Conservation (phyloP, 2,888 invertebrate species). For the Drosophila multiciliata region DNA sequence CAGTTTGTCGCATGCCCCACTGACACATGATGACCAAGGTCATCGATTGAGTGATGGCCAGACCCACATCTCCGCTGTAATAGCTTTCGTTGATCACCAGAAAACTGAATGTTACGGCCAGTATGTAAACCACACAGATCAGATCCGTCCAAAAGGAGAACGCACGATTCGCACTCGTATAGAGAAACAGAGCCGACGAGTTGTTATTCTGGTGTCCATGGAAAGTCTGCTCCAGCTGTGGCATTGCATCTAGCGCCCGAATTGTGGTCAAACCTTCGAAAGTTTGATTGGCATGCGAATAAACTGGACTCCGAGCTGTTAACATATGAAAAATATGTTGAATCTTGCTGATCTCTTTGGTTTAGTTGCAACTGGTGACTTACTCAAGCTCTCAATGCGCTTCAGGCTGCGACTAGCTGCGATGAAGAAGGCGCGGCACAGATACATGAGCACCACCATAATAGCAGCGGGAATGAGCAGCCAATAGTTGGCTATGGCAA, state of each 20-base stretch:
- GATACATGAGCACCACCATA: constrained; percentile 86
- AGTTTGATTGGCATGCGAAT: constrained; percentile 90
- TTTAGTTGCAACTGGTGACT: constrained; percentile 87
- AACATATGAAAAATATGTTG: constrained; percentile 86
- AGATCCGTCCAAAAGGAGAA: constrained; percentile 97
- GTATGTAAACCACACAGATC: constrained; percentile 94
- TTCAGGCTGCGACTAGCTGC: constrained; percentile 87
- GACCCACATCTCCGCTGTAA: constrained; percentile 88
- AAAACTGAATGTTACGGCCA: constrained; percentile 93
- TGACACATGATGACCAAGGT: constrained; percentile 90
- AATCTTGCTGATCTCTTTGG: neutral
- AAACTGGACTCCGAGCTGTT: constrained; percentile 93
- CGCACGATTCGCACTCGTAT: constrained; percentile 94
- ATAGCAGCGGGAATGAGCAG: constrained; percentile 87
- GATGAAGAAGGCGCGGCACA: constrained; percentile 86
- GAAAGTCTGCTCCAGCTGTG: constrained; percentile 87
- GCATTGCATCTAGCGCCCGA: constrained; percentile 89
- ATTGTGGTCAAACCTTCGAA: constrained; percentile 92
- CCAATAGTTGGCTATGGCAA: constrained; percentile 88
- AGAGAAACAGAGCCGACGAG: constrained; percentile 91
- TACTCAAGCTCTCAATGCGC: constrained; percentile 84
- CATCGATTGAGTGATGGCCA: constrained; percentile 90
- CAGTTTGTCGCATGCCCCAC: constrained; percentile 94
- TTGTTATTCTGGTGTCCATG: constrained; percentile 88
- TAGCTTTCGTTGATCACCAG: constrained; percentile 87